Conservation (phyloP, 35 echinoderm and acorn worm species). For the Heliocidaris tuberculata region DNA sequence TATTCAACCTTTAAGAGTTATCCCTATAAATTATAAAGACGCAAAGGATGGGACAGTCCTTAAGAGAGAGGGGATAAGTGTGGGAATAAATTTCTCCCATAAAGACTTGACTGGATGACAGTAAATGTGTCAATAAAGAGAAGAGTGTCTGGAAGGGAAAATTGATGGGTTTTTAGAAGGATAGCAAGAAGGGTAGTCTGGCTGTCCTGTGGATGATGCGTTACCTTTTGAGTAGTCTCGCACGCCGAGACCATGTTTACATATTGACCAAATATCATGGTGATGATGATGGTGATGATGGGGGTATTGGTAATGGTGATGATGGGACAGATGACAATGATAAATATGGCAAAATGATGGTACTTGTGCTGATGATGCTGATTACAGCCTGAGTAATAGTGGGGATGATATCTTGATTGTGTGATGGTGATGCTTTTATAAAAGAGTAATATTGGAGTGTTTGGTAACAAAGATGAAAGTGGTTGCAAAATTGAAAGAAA, state of each 20-base stretch:
- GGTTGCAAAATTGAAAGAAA: too few relatives aligned
- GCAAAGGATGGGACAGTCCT: not conserved
- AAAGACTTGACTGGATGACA: slow-evolving; percentile 16
- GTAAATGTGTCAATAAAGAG: slow-evolving; percentile 18
- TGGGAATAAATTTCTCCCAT: slow-evolving; percentile 17
- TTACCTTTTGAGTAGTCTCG: not conserved
- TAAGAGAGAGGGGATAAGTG: slow-evolving; percentile 9
- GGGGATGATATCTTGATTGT: too few relatives aligned
- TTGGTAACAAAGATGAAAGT: too few relatives aligned
- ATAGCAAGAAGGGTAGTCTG: not conserved
- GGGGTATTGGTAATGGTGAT: too few relatives aligned
- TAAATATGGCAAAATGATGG: too few relatives aligned
- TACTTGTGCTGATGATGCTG: too few relatives aligned
- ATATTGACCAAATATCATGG: not conserved
- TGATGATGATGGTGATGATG: not conserved
- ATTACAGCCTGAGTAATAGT: too few relatives aligned
- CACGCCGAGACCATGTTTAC: not conserved
- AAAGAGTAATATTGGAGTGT: too few relatives aligned
- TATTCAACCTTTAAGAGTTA: not conserved
- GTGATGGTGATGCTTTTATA: too few relatives aligned
- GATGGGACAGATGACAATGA: too few relatives aligned
- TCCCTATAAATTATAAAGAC: not conserved
- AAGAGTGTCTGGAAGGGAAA: slow-evolving; percentile 16
- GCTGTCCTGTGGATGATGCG: not conserved
- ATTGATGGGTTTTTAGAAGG: slow-evolving; percentile 17